Percentiles rank a stretch among this genome's conserved stretches.
Evolutionary conservation across 2,113 vertebrate species (phyloP).

Genomic region (Leiothrix lutea): DNA sequence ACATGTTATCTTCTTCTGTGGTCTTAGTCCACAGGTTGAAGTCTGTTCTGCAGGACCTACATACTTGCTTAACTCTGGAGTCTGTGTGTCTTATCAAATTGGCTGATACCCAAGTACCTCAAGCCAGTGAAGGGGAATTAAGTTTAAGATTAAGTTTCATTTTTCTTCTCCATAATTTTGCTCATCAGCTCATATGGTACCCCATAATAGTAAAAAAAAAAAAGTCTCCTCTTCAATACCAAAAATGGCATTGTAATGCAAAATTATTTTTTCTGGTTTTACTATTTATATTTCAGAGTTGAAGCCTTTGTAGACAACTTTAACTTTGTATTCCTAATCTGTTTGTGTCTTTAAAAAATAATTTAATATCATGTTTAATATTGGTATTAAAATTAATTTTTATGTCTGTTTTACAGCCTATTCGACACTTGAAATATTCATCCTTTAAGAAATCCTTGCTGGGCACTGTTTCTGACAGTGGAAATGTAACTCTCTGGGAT

Average conservation of each 20-base stretch:
- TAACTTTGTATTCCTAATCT: neutral
- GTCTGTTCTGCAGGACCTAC: neutral
- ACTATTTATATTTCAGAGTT: neutral
- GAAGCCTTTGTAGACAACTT: neutral
- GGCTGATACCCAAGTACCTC: neutral
- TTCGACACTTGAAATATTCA: conserved; percentile 90
- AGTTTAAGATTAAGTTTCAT: neutral
- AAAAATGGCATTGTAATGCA: neutral
- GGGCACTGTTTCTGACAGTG: conserved; percentile 91
- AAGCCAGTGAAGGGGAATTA: neutral
- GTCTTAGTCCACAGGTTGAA: neutral
- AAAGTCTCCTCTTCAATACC: neutral
- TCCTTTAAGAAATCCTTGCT: conserved; percentile 88
- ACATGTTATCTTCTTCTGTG: neutral
- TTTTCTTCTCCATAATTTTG: neutral
- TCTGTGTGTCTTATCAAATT: neutral
- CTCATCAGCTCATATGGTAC: neutral
- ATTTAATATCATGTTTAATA: neutral
- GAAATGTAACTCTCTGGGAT: conserved; percentile 92
- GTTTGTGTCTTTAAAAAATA: neutral
- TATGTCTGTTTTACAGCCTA: conserved; percentile 76
- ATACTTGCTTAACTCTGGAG: neutral
- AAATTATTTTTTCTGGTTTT: neutral
- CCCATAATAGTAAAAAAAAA: neutral
- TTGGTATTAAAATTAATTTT: neutral